These are phyloP conservation scores for Mactra quadrangularis DNA, from an alignment of 1,140 invertebrate species.

Conservation along the genomic window DNA sequence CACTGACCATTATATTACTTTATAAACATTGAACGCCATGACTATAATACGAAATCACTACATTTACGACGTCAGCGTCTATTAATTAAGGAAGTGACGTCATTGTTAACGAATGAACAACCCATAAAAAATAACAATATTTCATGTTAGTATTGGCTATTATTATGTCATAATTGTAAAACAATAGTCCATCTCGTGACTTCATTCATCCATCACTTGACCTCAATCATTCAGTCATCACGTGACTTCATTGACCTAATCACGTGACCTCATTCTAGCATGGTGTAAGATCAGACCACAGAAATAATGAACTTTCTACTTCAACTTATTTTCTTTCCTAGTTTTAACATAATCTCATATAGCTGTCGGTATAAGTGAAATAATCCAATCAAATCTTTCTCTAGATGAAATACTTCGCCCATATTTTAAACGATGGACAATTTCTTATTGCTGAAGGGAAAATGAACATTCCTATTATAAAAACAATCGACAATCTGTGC, in stretches of 20 bases:
- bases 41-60: no score
- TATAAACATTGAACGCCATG: no score
- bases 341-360: slow-evolving; percentile 37
- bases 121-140: background rate
- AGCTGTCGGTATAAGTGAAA: slow-evolving; percentile 31
- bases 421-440: slow-evolving; percentile 39
- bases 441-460: slow-evolving; percentile 47
- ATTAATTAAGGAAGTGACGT: no score
- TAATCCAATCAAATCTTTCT: slow-evolving; percentile 55
- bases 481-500: slow-evolving; percentile 44
- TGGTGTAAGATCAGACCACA: background rate
- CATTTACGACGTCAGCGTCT: no score
- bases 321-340: slow-evolving; percentile 14
- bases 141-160: background rate
- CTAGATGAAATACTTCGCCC: slow-evolving; percentile 22
- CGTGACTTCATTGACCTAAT: background rate
- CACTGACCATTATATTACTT: no score
- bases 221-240: background rate
- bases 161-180: background rate
- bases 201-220: background rate
- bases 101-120: no score
- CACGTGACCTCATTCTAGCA: background rate
- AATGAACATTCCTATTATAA: slow-evolving; percentile 54
- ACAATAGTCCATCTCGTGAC: no score
- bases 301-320: slow-evolving; percentile 38